Evolutionary conservation across 2,888 invertebrate species (phyloP).

Genomic region (Bugulina stolonifera): DNA sequence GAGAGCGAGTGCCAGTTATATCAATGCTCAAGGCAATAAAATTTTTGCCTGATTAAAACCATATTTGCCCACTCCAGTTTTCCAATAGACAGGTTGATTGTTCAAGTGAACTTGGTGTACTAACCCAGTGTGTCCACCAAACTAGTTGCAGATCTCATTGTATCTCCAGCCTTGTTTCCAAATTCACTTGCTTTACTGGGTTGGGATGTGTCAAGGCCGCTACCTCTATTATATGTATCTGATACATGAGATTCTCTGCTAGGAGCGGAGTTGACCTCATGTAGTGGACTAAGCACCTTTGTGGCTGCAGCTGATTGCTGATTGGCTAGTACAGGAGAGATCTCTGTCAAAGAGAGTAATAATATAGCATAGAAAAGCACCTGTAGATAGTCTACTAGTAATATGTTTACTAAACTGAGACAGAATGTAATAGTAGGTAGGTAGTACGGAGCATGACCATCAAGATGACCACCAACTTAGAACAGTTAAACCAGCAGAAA

Average conservation of each 20-base stretch:
- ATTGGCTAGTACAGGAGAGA: not conserved
- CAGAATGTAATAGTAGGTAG: too few relatives aligned
- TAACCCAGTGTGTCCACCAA: not conserved
- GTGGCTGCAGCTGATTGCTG: not conserved
- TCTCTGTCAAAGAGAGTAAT: too few relatives aligned
- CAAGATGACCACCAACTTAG: too few relatives aligned
- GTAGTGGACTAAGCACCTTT: not conserved
- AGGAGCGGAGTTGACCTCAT: not conserved
- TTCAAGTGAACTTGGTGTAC: not conserved
- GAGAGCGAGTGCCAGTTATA: too few relatives aligned
- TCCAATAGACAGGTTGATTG: too few relatives aligned
- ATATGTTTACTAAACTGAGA: too few relatives aligned
- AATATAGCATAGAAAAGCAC: too few relatives aligned
- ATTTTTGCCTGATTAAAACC: too few relatives aligned
- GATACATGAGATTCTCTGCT: not conserved
- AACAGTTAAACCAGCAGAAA: not conserved
- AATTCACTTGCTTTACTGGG: not conserved
- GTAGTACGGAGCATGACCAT: too few relatives aligned
- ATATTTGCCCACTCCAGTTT: too few relatives aligned
- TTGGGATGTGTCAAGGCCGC: slow-evolving; percentile 15
- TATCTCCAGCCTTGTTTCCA: not conserved
- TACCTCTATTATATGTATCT: not conserved
- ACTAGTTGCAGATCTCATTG: not conserved
- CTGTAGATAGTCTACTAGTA: too few relatives aligned
- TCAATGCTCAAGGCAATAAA: too few relatives aligned